Evolutionary conservation across 35 echinoderm and acorn worm species (phyloP).

Genomic region (Apostichopus japonicus): DNA sequence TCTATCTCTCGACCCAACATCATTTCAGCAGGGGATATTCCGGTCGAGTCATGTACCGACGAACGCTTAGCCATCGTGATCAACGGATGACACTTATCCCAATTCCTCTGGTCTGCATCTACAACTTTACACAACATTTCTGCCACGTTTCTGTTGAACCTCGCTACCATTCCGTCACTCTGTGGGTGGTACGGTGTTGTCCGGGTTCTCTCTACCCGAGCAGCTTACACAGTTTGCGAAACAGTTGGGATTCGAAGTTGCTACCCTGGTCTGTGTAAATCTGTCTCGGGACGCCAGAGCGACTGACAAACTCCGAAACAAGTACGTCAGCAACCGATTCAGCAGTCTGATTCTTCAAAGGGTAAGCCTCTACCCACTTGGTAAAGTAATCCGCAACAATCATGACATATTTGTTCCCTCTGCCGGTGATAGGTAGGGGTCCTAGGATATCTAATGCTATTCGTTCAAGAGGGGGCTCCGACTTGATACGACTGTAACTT

Average conservation of each 20-base stretch:
- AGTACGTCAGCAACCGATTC: slow-evolving; percentile 51
- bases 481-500: background rate
- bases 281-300: slow-evolving; percentile 45
- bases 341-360: slow-evolving; percentile 53
- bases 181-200: slow-evolving; percentile 62
- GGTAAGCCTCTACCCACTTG: slow-evolving; percentile 66
- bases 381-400: slow-evolving; percentile 71
- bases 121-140: slow-evolving; percentile 67
- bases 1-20: slow-evolving; percentile 58
- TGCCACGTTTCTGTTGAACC: slow-evolving; percentile 44
- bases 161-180: slow-evolving; percentile 64
- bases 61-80: slow-evolving; percentile 48
- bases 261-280: slow-evolving; percentile 69
- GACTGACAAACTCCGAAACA: slow-evolving; percentile 20
- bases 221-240: slow-evolving; percentile 59
- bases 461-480: slow-evolving; percentile 55
- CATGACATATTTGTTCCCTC: slow-evolving; percentile 56
- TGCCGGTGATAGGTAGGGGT: slow-evolving; percentile 31
- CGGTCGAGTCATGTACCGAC: slow-evolving; percentile 29
- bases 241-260: slow-evolving; percentile 68
- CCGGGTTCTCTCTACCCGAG: slow-evolving; percentile 61
- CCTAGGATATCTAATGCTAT: slow-evolving; percentile 68
- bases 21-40: slow-evolving; percentile 43
- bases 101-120: slow-evolving; percentile 26
- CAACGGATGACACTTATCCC: slow-evolving; percentile 30